Percentiles rank a stretch among this genome's conserved stretches.
These are phyloP conservation scores for Parazoanthus atlanticus DNA, from an alignment of 92 coral and sea anemone species.

Conservation along the genomic window DNA sequence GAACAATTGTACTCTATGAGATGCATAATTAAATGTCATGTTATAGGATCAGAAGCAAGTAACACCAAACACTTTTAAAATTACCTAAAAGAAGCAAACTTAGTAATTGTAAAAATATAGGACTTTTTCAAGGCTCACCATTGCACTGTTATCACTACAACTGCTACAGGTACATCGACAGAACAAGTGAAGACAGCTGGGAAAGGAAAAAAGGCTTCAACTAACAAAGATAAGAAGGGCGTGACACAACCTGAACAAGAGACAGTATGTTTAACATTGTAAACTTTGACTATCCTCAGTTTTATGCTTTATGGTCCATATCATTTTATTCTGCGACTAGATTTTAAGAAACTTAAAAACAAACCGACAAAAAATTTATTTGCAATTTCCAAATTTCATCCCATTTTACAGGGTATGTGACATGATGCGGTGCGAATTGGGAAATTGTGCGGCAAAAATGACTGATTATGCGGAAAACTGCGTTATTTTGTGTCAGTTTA, in stretches of 20 bases:
- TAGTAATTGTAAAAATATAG: not conserved
- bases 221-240: constrained; percentile 89
- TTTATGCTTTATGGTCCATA: constrained; percentile 10
- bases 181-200: constrained; percentile 78
- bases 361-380: not conserved
- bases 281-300: not conserved
- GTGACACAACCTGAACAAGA: constrained; percentile 86
- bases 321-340: not conserved
- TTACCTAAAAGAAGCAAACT: not conserved
- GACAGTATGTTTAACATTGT: constrained; percentile 34
- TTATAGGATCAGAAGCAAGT: not conserved
- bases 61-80: not conserved
- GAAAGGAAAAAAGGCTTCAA: constrained; percentile 83
- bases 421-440: not conserved
- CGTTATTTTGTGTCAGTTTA: too few species aligned
- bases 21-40: not conserved
- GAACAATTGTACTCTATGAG: not conserved
- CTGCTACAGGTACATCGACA: constrained; percentile 69
- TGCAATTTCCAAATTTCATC: not conserved
- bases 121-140: not conserved
- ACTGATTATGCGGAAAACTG: too few species aligned
- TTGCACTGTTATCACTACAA: not conserved
- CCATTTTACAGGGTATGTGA: too few species aligned
- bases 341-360: not conserved
- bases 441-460: not conserved